A percentile compares a stretch with the other conserved stretches of the same genome.
phyloP scores from a whole-genome alignment of 1,140 invertebrate species.

The Trialeurodes vaporariorum region DNA sequence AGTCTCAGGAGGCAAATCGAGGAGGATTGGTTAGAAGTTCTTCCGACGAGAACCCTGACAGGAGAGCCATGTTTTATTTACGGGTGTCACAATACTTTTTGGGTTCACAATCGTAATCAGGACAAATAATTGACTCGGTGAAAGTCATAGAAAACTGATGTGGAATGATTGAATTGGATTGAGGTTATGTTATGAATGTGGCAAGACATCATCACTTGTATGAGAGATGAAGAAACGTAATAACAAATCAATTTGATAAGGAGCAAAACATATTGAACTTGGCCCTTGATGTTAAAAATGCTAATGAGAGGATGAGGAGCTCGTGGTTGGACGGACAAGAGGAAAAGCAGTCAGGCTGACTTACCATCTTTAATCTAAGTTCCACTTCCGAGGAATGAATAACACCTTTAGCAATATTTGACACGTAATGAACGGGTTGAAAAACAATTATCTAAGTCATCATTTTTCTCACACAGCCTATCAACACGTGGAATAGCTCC shows the following conservation, averaged over 20 bases:
- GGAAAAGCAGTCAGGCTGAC: background rate
- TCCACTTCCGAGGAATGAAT: background rate
- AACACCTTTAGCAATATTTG: background rate
- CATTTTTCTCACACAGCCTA: background rate
- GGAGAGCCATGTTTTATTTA: no score
- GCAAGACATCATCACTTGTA: background rate
- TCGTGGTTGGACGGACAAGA: background rate
- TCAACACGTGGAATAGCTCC: background rate
- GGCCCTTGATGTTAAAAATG: background rate
- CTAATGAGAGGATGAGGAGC: no score
- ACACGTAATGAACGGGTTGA: background rate
- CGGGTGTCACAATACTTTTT: no score
- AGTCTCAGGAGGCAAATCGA: no score
- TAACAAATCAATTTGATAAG: background rate
- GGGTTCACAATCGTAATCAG: no score
- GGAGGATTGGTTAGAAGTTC: no score
- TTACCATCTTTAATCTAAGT: background rate
- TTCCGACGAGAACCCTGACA: no score
- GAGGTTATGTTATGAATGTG: no score
- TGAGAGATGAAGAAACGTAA: background rate
- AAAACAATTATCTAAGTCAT: background rate
- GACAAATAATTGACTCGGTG: no score
- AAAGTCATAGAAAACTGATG: no score
- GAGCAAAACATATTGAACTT: background rate
- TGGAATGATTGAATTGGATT: no score